Percentiles rank a stretch among this genome's conserved stretches.
Evolutionary conservation across 2,888 invertebrate species (phyloP).

Genomic region (Lypha dubia): DNA sequence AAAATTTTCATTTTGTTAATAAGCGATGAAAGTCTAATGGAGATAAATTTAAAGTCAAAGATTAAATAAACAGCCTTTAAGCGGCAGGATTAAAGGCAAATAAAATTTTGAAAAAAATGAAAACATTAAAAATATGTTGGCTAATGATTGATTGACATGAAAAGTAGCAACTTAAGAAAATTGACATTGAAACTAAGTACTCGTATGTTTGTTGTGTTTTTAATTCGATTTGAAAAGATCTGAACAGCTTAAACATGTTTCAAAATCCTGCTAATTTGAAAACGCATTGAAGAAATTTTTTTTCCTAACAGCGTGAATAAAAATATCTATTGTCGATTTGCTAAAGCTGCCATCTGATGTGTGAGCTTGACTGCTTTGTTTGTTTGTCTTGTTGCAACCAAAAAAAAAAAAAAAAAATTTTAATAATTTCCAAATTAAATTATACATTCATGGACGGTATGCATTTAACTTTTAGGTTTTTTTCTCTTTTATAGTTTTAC

Average conservation of each 20-base stretch:
- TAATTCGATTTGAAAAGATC: conserved; percentile 40
- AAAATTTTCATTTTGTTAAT: conserved; percentile 30
- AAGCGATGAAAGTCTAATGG: conserved; percentile 56
- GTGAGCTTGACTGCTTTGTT: conserved; percentile 21
- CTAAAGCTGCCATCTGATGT: conserved; percentile 24
- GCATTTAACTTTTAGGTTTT: background rate
- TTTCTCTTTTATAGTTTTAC: background rate
- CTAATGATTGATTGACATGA: conserved; percentile 69
- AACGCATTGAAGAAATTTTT: conserved; percentile 14
- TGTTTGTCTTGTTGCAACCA: background rate
- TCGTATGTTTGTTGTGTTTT: conserved; percentile 52
- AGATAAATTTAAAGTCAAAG: conserved; percentile 62
- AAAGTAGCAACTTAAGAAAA: conserved; percentile 56
- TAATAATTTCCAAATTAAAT: conserved; percentile 51
- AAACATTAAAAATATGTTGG: conserved; percentile 13
- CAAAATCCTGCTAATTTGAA: conserved; percentile 16
- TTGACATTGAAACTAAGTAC: conserved; percentile 66
- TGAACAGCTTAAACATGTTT: conserved; percentile 54
- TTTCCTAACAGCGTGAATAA: conserved; percentile 5
- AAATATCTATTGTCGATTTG: background rate
- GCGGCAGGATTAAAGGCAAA: conserved; percentile 62
- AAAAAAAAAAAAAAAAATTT: too few species aligned
- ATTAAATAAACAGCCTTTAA: conserved; percentile 64
- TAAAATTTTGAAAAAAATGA: conserved; percentile 22
- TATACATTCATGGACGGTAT: conserved; percentile 37